Conservation (phyloP, 2,113 vertebrate species). For the Pimephales promelas region DNA sequence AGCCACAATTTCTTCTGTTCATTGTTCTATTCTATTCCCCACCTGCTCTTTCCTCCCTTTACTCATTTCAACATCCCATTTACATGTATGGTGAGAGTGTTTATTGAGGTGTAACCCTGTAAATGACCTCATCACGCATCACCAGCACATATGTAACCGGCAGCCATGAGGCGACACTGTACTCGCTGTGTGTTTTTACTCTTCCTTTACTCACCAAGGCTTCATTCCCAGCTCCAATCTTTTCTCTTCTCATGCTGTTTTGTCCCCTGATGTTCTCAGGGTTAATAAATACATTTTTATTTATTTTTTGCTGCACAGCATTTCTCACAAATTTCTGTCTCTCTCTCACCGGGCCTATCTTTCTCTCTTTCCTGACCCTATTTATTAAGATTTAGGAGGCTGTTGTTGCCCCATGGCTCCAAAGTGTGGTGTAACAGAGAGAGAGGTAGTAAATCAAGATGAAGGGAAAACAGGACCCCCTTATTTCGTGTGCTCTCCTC, state of each 20-base stretch:
- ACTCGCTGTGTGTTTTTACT: not conserved
- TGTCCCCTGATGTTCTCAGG: conserved; percentile 11
- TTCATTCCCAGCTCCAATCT: not conserved
- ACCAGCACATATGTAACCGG: not conserved
- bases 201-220: conserved; percentile 21
- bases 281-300: not conserved
- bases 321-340: conserved; percentile 11
- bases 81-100: conserved; percentile 20
- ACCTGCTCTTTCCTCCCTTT: not conserved
- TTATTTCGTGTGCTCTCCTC: conserved; percentile 8
- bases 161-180: conserved; percentile 4
- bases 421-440: conserved; percentile 25
- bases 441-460: conserved; percentile 41
- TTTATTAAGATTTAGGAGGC: conserved; percentile 32
- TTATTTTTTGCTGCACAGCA: conserved; percentile 24
- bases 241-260: conserved; percentile 14
- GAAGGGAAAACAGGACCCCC: conserved; percentile 26
- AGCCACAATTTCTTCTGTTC: not conserved
- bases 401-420: conserved; percentile 13
- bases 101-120: conserved; percentile 33
- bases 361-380: conserved; percentile 20
- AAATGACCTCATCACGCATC: conserved; percentile 10
- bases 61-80: conserved; percentile 24
- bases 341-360: not conserved
- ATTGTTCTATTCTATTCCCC: not conserved